Evolutionary conservation across 2,888 invertebrate genomes (phyloP).

Genomic region (Athripsodes cinereus): DNA sequence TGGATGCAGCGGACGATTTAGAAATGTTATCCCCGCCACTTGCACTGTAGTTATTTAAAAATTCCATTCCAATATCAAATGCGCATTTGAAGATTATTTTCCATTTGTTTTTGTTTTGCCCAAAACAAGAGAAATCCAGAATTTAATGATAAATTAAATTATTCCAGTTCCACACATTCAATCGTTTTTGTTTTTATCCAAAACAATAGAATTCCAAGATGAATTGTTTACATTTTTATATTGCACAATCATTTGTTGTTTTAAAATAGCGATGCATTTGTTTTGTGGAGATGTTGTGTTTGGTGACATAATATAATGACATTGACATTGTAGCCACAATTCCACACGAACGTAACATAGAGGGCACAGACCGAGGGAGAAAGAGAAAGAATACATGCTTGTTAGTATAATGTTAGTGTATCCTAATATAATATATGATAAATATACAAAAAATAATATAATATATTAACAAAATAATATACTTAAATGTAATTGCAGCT

Average conservation of each 20-base stretch:
- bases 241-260: not conserved
- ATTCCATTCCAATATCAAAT: not conserved
- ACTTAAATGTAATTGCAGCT: too few relatives aligned
- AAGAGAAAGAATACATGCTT: conserved; percentile 35
- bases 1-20: conserved; percentile 24
- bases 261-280: not conserved
- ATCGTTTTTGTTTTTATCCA: too few relatives aligned
- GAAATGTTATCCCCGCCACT: conserved; percentile 28
- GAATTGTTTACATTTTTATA: too few relatives aligned
- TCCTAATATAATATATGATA: too few relatives aligned
- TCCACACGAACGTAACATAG: conserved; percentile 8
- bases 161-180: too few relatives aligned
- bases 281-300: not conserved
- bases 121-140: too few relatives aligned
- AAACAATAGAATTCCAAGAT: too few relatives aligned
- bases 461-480: too few relatives aligned
- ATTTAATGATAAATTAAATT: too few relatives aligned
- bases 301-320: not conserved
- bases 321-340: not conserved
- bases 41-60: conserved; percentile 26
- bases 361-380: conserved; percentile 23
- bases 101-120: too few relatives aligned
- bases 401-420: conserved; percentile 33
- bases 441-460: too few relatives aligned
- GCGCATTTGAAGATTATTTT: not conserved